A percentile compares a stretch with the other conserved stretches of the same genome.
These are phyloP conservation scores for Timandra comae DNA, from an alignment of 2,888 invertebrate genomes.

Conservation along the genomic window DNA sequence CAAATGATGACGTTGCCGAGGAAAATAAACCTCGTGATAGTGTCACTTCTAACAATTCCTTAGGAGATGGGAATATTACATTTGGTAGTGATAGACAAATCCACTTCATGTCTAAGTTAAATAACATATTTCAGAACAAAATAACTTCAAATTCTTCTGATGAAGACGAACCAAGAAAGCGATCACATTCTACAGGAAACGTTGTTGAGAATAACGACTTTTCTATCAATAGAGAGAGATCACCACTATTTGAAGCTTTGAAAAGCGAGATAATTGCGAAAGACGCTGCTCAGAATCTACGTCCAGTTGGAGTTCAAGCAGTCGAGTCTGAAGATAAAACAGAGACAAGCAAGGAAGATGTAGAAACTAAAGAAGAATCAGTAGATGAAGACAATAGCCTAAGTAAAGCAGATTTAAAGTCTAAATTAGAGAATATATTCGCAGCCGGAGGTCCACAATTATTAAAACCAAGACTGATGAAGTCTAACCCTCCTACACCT, in stretches of 20 bases:
- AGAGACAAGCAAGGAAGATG: conserved; percentile 2
- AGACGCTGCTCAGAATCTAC: conserved; percentile 39
- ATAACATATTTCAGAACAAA: conserved; percentile 56
- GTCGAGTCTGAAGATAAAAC: conserved; percentile 31
- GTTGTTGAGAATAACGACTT: conserved; percentile 37
- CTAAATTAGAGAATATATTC: conserved; percentile 60
- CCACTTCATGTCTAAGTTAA: conserved; percentile 62
- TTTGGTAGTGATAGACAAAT: conserved; percentile 56
- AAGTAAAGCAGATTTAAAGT: conserved; percentile 57
- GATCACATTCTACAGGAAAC: conserved; percentile 60
- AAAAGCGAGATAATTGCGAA: conserved; percentile 53
- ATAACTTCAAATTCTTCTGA: conserved; percentile 43
- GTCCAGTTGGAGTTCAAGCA: conserved; percentile 38
- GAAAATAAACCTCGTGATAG: conserved; percentile 40
- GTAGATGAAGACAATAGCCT: conserved; percentile 43
- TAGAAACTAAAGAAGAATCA: conserved; percentile 24
- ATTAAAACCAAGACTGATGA: conserved; percentile 49
- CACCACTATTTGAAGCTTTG: conserved; percentile 46
- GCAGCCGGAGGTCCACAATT: conserved; percentile 51
- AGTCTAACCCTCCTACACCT: conserved; percentile 56
- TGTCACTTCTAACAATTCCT: conserved; percentile 40
- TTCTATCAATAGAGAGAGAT: conserved; percentile 33
- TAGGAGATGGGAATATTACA: conserved; percentile 43
- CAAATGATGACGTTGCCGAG: conserved; percentile 24
- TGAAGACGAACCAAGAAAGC: conserved; percentile 42